Conservation (phyloP, 1,140 invertebrate genomes). For the Drosophila tropicalis region DNA sequence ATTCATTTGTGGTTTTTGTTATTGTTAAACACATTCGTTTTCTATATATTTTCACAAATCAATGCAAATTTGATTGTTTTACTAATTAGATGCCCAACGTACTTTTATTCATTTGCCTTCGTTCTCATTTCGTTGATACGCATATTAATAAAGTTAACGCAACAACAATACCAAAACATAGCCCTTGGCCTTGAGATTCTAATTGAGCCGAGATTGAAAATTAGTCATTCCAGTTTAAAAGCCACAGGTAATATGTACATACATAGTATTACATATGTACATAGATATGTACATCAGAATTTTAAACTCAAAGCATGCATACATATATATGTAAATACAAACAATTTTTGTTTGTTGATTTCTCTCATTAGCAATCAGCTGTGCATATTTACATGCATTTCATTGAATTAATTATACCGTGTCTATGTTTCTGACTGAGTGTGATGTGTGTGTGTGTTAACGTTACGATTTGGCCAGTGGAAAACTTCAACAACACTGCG, state of each 20-base stretch:
- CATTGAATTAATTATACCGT: not conserved
- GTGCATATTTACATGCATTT: slow-evolving; percentile 65
- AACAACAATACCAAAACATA: slow-evolving; percentile 9
- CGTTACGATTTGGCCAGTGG: slow-evolving; percentile 20
- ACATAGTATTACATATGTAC: too few species aligned
- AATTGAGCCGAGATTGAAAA: slow-evolving; percentile 20
- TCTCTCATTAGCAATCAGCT: slow-evolving; percentile 68
- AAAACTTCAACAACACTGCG: slow-evolving; percentile 48
- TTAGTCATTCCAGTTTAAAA: slow-evolving; percentile 33
- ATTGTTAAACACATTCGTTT: not conserved
- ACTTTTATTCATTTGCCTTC: not conserved
- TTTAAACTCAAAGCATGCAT: too few species aligned
- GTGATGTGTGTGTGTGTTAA: slow-evolving; percentile 8
- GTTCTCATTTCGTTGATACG: not conserved
- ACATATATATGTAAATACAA: slow-evolving; percentile 26
- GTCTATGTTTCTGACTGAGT: not conserved
- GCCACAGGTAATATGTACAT: not conserved
- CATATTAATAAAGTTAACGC: not conserved
- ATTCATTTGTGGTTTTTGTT: not conserved
- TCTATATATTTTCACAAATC: not conserved
- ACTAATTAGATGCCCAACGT: not conserved
- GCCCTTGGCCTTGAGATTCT: slow-evolving; percentile 18
- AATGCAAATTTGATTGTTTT: slow-evolving; percentile 6
- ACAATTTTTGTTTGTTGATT: slow-evolving; percentile 42
- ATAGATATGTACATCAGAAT: too few species aligned